Base-by-base conservation (phyloP, 1,140 invertebrate species). In the Magallana angulata region DNA sequence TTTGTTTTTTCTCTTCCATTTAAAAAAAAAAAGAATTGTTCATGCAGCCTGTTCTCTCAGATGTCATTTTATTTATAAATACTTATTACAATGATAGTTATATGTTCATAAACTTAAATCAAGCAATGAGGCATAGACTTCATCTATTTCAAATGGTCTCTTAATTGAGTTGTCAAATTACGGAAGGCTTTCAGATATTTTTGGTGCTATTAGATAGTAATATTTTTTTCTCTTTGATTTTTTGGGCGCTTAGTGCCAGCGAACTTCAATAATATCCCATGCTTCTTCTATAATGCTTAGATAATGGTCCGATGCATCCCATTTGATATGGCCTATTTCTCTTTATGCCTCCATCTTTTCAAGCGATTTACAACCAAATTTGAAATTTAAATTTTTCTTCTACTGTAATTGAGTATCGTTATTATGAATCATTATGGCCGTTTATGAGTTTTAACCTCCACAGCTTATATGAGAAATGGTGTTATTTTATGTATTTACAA, bases 141-240 rank as follows among this genome's bases (percentile, higher is more conserved):
- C 68, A 76, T 76, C 18, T 76, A 76, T 76, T 76, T 36, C 18
- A 76, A 76, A 76, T 36, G 18, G 24, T 24, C 12, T 71, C 68
- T 71, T 71, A 76, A 76, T 76, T 76, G 68, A 76, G 68, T 76
- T 76, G 68, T 76, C 68, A 76, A 76, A 76, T 76, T 7, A 76
- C 24, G 18, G 64, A 71, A 24, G 11, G 24, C 60, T 64, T 16
- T 64, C 16, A 64, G 14, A 24, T 8, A 76, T 24, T 76, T 76
- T 76, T 76, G 18, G 8, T 76, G 68, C 18, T 30, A 76, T 76
- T 76, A 76, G 8, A 76, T 76, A 48, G 24, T 76, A 36, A 76
- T 76, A 36, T 76, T 71, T 71, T 71, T 18, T 24, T 30, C 68
- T 30, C 68, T 76, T 76, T 76, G 24, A 30, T 36, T 76, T 76